These are phyloP conservation scores for Thymelicus acteon DNA, from an alignment of 2,888 invertebrate genomes.

Conservation along the genomic window DNA sequence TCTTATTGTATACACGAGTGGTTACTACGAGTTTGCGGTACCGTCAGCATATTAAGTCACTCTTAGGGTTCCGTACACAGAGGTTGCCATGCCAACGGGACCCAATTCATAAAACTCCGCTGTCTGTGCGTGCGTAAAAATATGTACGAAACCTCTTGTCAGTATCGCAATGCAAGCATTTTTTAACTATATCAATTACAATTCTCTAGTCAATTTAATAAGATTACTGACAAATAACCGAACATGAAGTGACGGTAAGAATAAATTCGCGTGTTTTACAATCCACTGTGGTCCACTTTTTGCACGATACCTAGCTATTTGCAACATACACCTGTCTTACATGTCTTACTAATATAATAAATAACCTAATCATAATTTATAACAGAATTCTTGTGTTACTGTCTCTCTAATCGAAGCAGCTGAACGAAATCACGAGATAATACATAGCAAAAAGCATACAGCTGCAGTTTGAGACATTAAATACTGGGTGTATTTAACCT, in stretches of 20 bases:
- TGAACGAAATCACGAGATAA: too few relatives aligned
- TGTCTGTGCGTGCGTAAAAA: too few relatives aligned
- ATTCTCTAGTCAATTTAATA: not conserved
- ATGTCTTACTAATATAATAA: not conserved
- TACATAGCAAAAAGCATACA: too few relatives aligned
- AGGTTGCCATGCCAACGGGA: too few relatives aligned
- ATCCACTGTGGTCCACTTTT: not conserved
- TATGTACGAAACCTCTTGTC: too few relatives aligned
- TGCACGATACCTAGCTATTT: not conserved
- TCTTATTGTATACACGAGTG: too few relatives aligned
- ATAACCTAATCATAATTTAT: not conserved
- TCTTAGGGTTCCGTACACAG: too few relatives aligned
- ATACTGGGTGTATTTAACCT: too few relatives aligned
- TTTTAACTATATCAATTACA: slow-evolving; percentile 1
- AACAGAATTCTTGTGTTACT: not conserved
- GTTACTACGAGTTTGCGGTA: too few relatives aligned
- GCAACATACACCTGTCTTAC: slow-evolving; percentile 1
- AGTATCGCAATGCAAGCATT: not conserved
- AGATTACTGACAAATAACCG: not conserved
- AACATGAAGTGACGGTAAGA: not conserved
- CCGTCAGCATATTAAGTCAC: not conserved
- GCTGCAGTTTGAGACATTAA: too few relatives aligned
- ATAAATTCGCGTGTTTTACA: not conserved
- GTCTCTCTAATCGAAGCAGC: not conserved
- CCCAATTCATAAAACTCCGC: too few relatives aligned